Conservation (phyloP, 2,797 vertebrate genomes). For the Borostomias antarcticus region DNA sequence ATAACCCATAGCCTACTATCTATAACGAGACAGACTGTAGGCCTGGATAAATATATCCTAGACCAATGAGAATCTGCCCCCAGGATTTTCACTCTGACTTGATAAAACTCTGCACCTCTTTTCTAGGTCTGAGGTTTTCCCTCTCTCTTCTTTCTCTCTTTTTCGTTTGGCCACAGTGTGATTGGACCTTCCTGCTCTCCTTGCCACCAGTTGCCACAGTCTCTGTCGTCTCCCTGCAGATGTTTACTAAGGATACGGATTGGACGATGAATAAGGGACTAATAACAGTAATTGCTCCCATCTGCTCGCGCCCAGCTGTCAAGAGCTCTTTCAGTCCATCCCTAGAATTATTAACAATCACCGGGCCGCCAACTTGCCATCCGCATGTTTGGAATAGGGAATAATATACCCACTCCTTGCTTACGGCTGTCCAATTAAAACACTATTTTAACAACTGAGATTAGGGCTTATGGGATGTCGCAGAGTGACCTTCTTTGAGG, state of each 20-base stretch:
- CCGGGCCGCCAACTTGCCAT: slow-evolving; percentile 21
- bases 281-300: slow-evolving; percentile 69
- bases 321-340: slow-evolving; percentile 56
- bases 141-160: slow-evolving; percentile 25
- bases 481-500: slow-evolving; percentile 6
- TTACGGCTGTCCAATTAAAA: slow-evolving; percentile 16
- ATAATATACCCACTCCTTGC: slow-evolving; percentile 10
- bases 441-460: neutral
- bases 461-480: slow-evolving; percentile 8
- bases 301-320: slow-evolving; percentile 70
- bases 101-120: no score
- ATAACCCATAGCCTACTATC: no score
- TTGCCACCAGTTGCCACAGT: slow-evolving; percentile 27
- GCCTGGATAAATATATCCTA: no score
- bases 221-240: slow-evolving; percentile 48
- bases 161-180: slow-evolving; percentile 29
- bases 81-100: no score
- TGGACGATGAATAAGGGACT: slow-evolving; percentile 60
- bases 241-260: slow-evolving; percentile 63
- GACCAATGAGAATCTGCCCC: no score
- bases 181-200: slow-evolving; percentile 19
- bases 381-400: slow-evolving; percentile 26
- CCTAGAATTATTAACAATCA: slow-evolving; percentile 62
- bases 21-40: no score
- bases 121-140: neutral